phyloP scores from a whole-genome alignment of 2,888 invertebrate genomes.

The Aphidoletes aphidimyza region DNA sequence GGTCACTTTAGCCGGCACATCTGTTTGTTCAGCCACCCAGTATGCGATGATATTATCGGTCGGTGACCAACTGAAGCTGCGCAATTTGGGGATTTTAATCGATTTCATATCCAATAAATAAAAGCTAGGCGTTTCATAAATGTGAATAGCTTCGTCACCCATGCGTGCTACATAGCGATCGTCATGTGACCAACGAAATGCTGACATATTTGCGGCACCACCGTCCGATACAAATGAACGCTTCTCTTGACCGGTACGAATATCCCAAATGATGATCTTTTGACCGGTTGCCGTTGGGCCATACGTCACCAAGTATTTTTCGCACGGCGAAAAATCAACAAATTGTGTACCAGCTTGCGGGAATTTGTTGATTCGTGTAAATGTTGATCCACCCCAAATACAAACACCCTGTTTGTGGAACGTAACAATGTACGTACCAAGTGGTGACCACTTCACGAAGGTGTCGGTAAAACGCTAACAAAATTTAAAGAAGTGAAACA shows the following conservation, averaged over 20 bases:
- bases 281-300: conserved; percentile 83
- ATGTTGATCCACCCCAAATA: conserved; percentile 96
- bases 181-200: conserved; percentile 97
- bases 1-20: conserved; percentile 94
- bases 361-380: conserved; percentile 91
- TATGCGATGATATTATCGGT: conserved; percentile 96
- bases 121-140: conserved; percentile 97
- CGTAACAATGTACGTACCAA: conserved; percentile 95
- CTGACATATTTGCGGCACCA: conserved; percentile 86
- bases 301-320: conserved; percentile 95
- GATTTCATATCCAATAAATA: conserved; percentile 94
- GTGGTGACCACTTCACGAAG: conserved; percentile 96
- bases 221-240: conserved; percentile 90
- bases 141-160: conserved; percentile 84
- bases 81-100: conserved; percentile 87
- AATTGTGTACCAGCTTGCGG: conserved; percentile 90
- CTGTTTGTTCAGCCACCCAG: conserved; percentile 98
- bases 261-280: conserved; percentile 96
- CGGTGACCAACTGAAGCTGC: conserved; percentile 98
- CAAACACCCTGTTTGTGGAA: conserved; percentile 96
- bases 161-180: conserved; percentile 94
- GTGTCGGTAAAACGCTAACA: conserved; percentile 93
- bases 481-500: conserved; percentile 56
- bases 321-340: conserved; percentile 97
- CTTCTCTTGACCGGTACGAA: conserved; percentile 92